Conservation (phyloP, 2,113 vertebrate genomes). For the Columba janthina region DNA sequence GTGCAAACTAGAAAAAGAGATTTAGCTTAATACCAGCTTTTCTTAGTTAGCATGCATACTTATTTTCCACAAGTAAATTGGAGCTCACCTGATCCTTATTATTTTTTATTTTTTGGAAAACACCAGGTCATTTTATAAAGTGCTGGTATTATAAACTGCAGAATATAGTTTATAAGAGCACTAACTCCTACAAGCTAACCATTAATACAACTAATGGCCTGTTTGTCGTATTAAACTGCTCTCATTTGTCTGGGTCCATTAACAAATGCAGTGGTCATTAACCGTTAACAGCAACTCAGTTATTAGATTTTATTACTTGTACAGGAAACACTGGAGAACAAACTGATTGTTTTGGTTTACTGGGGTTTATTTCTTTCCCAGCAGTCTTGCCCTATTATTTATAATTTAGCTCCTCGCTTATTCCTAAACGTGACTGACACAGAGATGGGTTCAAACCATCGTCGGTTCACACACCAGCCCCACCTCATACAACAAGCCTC, state of each 20-base stretch:
- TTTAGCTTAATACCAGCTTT: background rate
- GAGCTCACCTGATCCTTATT: slow-evolving; percentile 25
- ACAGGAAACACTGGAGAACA: slow-evolving; percentile 53
- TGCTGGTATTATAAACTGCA: slow-evolving; percentile 47
- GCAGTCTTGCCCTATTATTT: slow-evolving; percentile 32
- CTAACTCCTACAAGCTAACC: slow-evolving; percentile 50
- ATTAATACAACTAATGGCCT: slow-evolving; percentile 63
- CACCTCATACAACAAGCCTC: background rate
- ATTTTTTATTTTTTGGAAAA: slow-evolving; percentile 46
- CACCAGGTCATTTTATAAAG: slow-evolving; percentile 56
- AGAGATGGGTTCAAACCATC: background rate
- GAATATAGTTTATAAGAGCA: slow-evolving; percentile 61
- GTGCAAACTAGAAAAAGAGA: background rate
- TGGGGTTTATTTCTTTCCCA: slow-evolving; percentile 39
- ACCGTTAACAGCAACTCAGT: slow-evolving; percentile 57
- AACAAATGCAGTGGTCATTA: slow-evolving; percentile 68
- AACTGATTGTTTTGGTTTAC: slow-evolving; percentile 48
- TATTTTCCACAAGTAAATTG: slow-evolving; percentile 12
- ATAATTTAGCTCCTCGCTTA: slow-evolving; percentile 29
- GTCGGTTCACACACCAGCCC: background rate
- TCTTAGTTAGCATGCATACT: background rate
- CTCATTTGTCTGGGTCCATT: slow-evolving; percentile 66
- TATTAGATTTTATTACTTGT: slow-evolving; percentile 59
- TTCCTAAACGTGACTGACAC: background rate
- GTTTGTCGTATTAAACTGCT: slow-evolving; percentile 60